Base-by-base conservation (phyloP, 30 jellyfish, hydroid and myxozoan genomes). In the Catostylus mosaicus region DNA sequence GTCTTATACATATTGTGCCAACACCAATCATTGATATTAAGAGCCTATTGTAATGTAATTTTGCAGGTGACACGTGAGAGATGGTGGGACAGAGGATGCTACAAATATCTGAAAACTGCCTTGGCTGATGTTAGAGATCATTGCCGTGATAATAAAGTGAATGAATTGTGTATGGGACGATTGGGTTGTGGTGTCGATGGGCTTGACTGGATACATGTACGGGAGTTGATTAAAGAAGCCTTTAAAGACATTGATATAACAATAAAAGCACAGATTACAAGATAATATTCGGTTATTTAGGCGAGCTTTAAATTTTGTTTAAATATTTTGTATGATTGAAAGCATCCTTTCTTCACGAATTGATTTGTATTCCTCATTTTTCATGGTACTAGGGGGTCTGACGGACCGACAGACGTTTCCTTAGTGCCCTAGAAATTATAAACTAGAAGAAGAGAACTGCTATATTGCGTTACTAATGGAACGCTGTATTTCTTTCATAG, bases 21-120 rank as follows among this genome's bases (percentile, higher is more conserved):
- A n/a, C n/a, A n/a, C n/a, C n/a, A n/a, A n/a, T n/a, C 73, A 59
- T 59, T 59, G 12, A 59, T 59, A 9, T 59, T 23, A 23, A 59
- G 23, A 23, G 18, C 2, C 7, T 72, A n/a, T 24, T 45, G 2
- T 40, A 19, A n/a, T 50, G 14, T 50, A 18, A 8, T 1, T 37
- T 85, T 70, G 1, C n/a, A 85, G 95, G 72, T 85, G 23, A 85
- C 95, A 6, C 31, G 88, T 45, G 89, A 85, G 16, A 34, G 84
- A 73, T 85, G 95, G 95, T 85, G 85, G 84, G 95, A 85, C 29
- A 48, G 89, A 32, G 84, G 95, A n/a, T 66, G 85, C 63, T 85
- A 85, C 33, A 64, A 48, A 50, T 52, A 73, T 36, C 78, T 75
- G 26, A 29, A 72, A 43, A 32, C 72, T 18, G 95, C 95, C 0